Evolutionary conservation across 2,113 vertebrate species (phyloP).

Genomic region (western clawed frog (Xenopus tropicalis)): UCB_Xtro_10.0 CM004444.2:125761501-125762000

Average conservation of each 20-base stretch:
- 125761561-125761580: slow-evolving; percentile 90
- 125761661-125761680: slow-evolving; percentile 90
- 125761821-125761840: no score
- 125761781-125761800: slow-evolving; percentile 65
- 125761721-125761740: slow-evolving; percentile 98
- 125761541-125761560: slow-evolving; percentile 89
- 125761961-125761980: no score
- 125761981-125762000: no score
- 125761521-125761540: slow-evolving; percentile 99
- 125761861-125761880: slow-evolving; percentile 39
- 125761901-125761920: slow-evolving; percentile 25
- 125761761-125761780: slow-evolving; percentile 65
- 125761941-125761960: background rate
- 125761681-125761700: slow-evolving; percentile 80
- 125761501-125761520: slow-evolving; percentile 78
- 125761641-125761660: slow-evolving; percentile 87
- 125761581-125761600: slow-evolving; percentile 93
- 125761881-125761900: slow-evolving; percentile 18
- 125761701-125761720: slow-evolving; percentile 91
- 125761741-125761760: slow-evolving; percentile 82
- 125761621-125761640: slow-evolving; percentile 95
- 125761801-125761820: slow-evolving; percentile 43
- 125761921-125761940: background rate
- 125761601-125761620: slow-evolving; percentile 80
- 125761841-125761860: slow-evolving; percentile 20